Conservation (phyloP, 1,140 invertebrate genomes). For the Diploscapter pachys region DNA sequence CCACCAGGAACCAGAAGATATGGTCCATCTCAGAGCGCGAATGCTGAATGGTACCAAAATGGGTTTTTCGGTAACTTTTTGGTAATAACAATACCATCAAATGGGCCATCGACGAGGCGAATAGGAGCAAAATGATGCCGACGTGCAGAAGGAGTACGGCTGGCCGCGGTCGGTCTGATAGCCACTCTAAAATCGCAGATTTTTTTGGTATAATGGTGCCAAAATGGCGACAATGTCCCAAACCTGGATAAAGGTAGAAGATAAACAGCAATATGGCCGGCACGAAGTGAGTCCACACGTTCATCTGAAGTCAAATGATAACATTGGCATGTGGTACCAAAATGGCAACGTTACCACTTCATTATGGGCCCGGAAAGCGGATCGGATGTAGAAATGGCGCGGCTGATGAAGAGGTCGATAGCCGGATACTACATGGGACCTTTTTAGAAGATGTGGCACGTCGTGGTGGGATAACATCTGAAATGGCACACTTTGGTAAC, state of each 20-base stretch:
- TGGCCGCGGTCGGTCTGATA: too few relatives aligned
- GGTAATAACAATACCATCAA: conserved; percentile 28
- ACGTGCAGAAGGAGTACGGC: conserved; percentile 38
- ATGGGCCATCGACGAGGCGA: conserved; percentile 45
- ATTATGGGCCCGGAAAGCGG: conserved; percentile 42
- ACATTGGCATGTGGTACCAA: neutral
- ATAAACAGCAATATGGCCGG: conserved; percentile 38
- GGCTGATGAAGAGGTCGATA: conserved; percentile 43
- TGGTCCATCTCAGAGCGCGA: conserved; percentile 44
- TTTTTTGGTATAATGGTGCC: conserved; percentile 10
- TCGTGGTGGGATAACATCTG: conserved; percentile 20
- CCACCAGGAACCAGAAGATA: conserved; percentile 47
- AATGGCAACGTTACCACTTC: conserved; percentile 34
- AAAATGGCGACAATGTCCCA: too few relatives aligned
- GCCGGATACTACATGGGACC: conserved; percentile 35
- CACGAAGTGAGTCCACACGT: conserved; percentile 47
- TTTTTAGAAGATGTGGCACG: conserved; percentile 33
- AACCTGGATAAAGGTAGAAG: conserved; percentile 38
- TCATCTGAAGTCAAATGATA: conserved; percentile 33
- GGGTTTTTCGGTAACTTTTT: too few relatives aligned
- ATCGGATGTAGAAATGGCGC: conserved; percentile 34
- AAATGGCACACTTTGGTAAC: too few relatives aligned
- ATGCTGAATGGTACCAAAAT: conserved; percentile 29
- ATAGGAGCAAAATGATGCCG: conserved; percentile 36
- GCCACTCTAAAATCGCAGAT: conserved; percentile 18